Evolutionary conservation across 2,797 vertebrate genomes (phyloP), one percentile per base, ranked within the genome.

Genomic region (Hylomyscus alleni): DNA sequence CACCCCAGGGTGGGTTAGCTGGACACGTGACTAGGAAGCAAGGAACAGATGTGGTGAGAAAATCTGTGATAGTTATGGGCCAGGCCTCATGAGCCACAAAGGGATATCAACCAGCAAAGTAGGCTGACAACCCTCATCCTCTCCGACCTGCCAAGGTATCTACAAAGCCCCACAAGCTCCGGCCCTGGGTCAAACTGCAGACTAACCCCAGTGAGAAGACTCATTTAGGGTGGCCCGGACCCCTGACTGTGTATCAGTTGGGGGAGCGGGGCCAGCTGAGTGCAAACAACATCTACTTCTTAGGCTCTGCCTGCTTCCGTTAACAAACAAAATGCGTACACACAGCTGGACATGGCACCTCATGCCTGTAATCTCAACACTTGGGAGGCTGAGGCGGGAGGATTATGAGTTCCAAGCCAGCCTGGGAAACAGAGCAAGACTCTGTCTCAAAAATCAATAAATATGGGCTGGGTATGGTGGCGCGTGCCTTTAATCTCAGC

Each of bases 141-240:
- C 12, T 29, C 50, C 3, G 15, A 58, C 17, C 6, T 0, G 2
- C 14, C 40, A 6, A 12, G 44, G 29, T 1, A 4, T 22, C 62
- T 37, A 44, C 0, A 1, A 1, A 31, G 34, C 80, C 47, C 88
- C 0, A 0, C 47, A n/a, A 34, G 76, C 44, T 0, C 1, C 9
- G 9, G 65, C 24, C 31, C 1, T 62, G 20, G 2, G 4, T 40
- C 12, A 17, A 44, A 19, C 13, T 12, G 31, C 17, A n/a, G 47
- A 40, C 29, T 9, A 4, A 4, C 8, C 14, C 67, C 14, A 56
- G 56, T 26, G 11, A 62, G 29, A 56, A 76, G 73, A 77, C 69
- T 47, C 37, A 40, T 20, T 26, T 1, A 34, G 14, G 6, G 47
- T 17, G 34, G 82, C 50, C 5, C 17, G 34, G 47, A 17, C 26